Conservation (phyloP, 2,113 vertebrate species). For the Menura novaehollandiae region DNA sequence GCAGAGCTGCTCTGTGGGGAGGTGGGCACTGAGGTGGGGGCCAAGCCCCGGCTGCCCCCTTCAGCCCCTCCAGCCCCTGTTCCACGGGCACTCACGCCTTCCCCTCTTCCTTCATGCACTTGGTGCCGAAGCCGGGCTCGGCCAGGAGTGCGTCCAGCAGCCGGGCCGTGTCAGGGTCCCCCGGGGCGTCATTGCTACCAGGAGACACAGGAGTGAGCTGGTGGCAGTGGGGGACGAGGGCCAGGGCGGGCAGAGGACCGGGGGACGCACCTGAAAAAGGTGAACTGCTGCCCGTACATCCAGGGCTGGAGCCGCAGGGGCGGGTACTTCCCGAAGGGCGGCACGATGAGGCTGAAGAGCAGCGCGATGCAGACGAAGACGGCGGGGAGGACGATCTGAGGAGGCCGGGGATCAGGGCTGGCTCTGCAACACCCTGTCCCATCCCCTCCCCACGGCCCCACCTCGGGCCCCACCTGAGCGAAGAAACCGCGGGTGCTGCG, state of each 20-base stretch:
- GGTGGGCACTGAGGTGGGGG: background rate
- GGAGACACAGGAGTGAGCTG: background rate
- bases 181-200: slow-evolving; percentile 78
- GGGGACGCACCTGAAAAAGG: slow-evolving; percentile 83
- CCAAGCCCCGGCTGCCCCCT: background rate
- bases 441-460: background rate
- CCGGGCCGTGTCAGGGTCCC: slow-evolving; percentile 27
- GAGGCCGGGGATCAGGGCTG: rapidly evolving
- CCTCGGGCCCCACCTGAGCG: slow-evolving; percentile 73
- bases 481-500: slow-evolving; percentile 83
- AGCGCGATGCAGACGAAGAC: slow-evolving; percentile 86
- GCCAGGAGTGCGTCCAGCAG: slow-evolving; percentile 77
- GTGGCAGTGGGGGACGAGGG: rapidly evolving
- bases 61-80: background rate
- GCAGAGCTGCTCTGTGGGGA: background rate
- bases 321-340: slow-evolving; percentile 81
- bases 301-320: slow-evolving; percentile 78
- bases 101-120: slow-evolving; percentile 47
- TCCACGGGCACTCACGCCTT: background rate
- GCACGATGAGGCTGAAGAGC: slow-evolving; percentile 84
- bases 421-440: background rate
- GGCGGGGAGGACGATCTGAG: slow-evolving; percentile 85
- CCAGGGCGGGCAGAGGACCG: background rate
- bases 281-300: slow-evolving; percentile 87
- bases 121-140: slow-evolving; percentile 77